Evolutionary conservation across 2,888 invertebrate genomes (phyloP), one percentile per base, ranked within the genome.

Genomic region (Gymnosoma rotundatum): DNA sequence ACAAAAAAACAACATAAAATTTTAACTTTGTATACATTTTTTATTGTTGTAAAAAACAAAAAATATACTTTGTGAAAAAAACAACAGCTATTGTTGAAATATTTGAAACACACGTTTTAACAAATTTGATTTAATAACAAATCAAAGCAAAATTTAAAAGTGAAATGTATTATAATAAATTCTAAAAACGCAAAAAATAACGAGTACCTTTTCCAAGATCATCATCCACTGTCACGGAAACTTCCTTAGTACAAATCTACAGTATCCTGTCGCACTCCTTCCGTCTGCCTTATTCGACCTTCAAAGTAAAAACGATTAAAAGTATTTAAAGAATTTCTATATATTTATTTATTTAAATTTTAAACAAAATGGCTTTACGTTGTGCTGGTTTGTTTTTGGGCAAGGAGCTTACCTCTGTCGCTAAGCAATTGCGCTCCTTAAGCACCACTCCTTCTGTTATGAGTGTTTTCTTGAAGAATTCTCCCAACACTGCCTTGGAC

Each of bases 401-500:
- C 80, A 90, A 89, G 86, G 91, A 91, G 87, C 85, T 91, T 0
- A 75, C 86, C 20, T 78, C 87, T 60, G 75, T 84, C 20, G 81
- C 88, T 50, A 86, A 86, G 61, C 90, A 90, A 63, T 48, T 89
- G 21, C 90, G 90, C 9, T 73, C 86, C 21, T 78, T 90, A 54
- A 86, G 89, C 73, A 86, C 87, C 48, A 85, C 88, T 6, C 83
- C 58, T 6, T 58, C 84, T 61, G 67, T 75, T 12, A 85, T 83
- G 58, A 54, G 76, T 14, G 25, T 61, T 60, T 87, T 86, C 61
- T 83, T 90, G n/a, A 87, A 87, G 70, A 83, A 96, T 89, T 96
- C 96, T 81, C 96, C 96, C 16, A 97, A 96, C 91, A 95, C 96
- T 87, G 95, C 94, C 79, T 92, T 96, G 75, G 95, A 96, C 88